Evolutionary conservation across 2,797 vertebrate genomes (phyloP).

Genomic region (Dryobates pubescens): DNA sequence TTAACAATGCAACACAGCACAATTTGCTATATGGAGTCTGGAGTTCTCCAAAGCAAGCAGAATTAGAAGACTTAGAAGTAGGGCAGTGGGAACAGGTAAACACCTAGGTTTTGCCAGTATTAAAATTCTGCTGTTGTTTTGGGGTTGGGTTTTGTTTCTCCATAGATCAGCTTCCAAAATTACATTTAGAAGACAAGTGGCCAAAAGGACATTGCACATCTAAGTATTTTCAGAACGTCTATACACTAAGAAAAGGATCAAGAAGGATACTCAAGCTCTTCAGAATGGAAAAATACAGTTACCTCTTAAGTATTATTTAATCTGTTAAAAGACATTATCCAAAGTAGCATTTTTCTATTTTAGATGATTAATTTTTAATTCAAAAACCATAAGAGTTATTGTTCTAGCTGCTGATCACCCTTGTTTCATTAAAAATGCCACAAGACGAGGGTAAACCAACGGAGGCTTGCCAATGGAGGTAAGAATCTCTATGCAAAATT

Average conservation of each 20-base stretch:
- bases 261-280: not conserved
- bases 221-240: not conserved
- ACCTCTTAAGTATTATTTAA: not conserved
- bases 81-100: not conserved
- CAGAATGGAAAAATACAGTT: not conserved
- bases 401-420: not conserved
- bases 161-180: not conserved
- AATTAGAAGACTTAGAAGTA: not conserved
- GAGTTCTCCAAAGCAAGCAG: not conserved
- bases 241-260: not conserved
- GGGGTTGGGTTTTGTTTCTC: fast-evolving
- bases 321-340: not conserved
- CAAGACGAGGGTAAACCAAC: not conserved
- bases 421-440: not conserved
- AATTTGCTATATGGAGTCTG: not conserved
- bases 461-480: not conserved
- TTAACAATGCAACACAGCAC: not conserved
- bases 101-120: not conserved
- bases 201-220: not conserved
- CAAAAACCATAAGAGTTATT: not conserved
- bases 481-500: not conserved
- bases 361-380: not conserved
- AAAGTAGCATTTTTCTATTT: not conserved
- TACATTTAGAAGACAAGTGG: not conserved
- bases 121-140: not conserved